Percentiles rank a stretch among this genome's conserved stretches.
Evolutionary conservation across 2,113 vertebrate species (phyloP).

Genomic region (Morone saxatilis): DNA sequence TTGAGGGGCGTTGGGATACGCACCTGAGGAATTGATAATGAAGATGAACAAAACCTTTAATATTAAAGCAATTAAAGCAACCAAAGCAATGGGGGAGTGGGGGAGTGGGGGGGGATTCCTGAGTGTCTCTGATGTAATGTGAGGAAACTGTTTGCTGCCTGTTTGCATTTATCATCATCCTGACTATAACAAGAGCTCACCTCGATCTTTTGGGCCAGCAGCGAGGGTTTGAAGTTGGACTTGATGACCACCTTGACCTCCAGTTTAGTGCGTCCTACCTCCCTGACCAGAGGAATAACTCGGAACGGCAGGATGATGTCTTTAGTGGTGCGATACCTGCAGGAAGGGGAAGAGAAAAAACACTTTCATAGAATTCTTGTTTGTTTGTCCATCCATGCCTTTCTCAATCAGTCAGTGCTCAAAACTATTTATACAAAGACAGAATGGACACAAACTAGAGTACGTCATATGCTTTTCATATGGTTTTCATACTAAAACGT

Average conservation of each 20-base stretch:
- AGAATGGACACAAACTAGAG: neutral
- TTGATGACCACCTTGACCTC: conserved; percentile 99
- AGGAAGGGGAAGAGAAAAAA: neutral
- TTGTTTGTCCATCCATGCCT: neutral
- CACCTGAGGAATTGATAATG: conserved; percentile 83
- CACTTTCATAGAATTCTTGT: neutral
- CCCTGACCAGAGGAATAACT: conserved; percentile 96
- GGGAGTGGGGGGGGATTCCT: too few relatives aligned
- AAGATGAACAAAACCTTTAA: neutral
- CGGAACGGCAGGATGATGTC: conserved; percentile 99
- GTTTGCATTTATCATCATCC: neutral
- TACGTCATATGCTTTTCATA: neutral
- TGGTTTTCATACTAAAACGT: neutral
- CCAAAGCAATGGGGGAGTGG: neutral
- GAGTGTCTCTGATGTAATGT: neutral
- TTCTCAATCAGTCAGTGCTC: neutral
- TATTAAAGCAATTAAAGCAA: too few relatives aligned
- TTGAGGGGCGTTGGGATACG: conserved; percentile 98
- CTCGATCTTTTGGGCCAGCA: conserved; percentile 99
- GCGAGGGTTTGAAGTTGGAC: conserved; percentile 98
- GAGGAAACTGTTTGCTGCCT: too few relatives aligned
- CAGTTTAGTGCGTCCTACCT: conserved; percentile 97
- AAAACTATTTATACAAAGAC: neutral
- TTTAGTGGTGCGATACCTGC: conserved; percentile 98
- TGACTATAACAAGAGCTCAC: conserved; percentile 75